phyloP scores from a whole-genome alignment of 2,888 invertebrate species.

The Standfussiana lucernea region DNA sequence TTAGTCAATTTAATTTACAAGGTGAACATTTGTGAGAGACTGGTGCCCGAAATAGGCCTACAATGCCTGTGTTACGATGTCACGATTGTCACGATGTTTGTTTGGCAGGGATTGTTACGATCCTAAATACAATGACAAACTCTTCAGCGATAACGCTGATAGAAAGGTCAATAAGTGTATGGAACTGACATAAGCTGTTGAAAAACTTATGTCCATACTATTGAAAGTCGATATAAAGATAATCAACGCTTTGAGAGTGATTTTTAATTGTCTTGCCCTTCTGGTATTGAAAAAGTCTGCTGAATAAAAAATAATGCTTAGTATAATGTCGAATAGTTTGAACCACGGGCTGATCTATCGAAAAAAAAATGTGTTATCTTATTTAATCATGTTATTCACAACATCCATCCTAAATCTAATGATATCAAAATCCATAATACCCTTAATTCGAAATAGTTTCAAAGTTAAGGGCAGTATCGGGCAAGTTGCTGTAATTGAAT shows the following conservation, averaged over 20 bases:
- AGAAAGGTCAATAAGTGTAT: neutral
- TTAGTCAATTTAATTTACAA: no score
- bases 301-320: neutral
- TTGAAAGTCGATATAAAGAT: neutral
- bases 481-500: conserved; percentile 37
- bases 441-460: conserved; percentile 29
- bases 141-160: neutral
- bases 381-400: neutral
- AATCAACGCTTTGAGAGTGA: neutral
- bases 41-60: no score
- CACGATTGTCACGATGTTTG: no score
- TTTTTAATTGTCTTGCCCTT: neutral
- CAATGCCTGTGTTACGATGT: no score
- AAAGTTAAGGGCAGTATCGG: conserved; percentile 18
- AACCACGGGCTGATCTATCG: neutral
- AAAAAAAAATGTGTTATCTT: neutral
- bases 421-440: conserved; percentile 7
- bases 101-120: no score
- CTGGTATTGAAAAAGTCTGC: neutral
- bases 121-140: neutral
- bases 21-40: no score
- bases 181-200: neutral
- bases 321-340: neutral
- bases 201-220: neutral
- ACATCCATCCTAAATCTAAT: conserved; percentile 1